A percentile compares a stretch with the other conserved stretches of the same genome.
Conservation (phyloP, 2,888 invertebrate genomes). For the Lochmaea crataegi region DNA sequence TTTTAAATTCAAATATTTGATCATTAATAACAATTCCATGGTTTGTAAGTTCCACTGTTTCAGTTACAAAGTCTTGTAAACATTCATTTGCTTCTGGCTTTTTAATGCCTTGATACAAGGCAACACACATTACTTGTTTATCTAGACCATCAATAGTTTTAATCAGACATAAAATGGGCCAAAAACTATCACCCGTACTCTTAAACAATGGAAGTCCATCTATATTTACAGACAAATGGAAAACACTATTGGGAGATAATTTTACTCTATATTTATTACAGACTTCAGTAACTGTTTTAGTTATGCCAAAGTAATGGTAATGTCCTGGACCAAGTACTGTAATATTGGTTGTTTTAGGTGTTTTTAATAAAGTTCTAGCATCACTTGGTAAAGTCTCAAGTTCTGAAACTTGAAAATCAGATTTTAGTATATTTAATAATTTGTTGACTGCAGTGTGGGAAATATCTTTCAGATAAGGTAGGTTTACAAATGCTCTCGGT, state of each 20-base stretch:
- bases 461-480: constrained; percentile 8
- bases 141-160: constrained; percentile 23
- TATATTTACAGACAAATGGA: constrained; percentile 27
- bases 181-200: constrained; percentile 21
- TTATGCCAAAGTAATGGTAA: constrained; percentile 24
- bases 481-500: background rate
- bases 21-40: constrained; percentile 31
- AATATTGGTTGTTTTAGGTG: constrained; percentile 15
- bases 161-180: constrained; percentile 29
- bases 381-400: constrained; percentile 18
- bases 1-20: constrained; percentile 21
- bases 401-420: constrained; percentile 16
- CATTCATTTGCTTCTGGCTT: constrained; percentile 35
- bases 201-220: constrained; percentile 32
- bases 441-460: background rate
- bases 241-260: constrained; percentile 1
- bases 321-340: constrained; percentile 2
- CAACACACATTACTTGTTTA: constrained; percentile 25
- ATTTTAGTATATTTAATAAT: too few relatives aligned
- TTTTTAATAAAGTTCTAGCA: constrained; percentile 23
- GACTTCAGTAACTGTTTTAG: constrained; percentile 10
- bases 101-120: constrained; percentile 22
- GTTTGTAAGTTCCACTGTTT: constrained; percentile 17
- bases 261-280: constrained; percentile 15
- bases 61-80: constrained; percentile 32